phyloP scores from a whole-genome alignment of 2,113 vertebrate species.

The Erpornis zantholeuca region DNA sequence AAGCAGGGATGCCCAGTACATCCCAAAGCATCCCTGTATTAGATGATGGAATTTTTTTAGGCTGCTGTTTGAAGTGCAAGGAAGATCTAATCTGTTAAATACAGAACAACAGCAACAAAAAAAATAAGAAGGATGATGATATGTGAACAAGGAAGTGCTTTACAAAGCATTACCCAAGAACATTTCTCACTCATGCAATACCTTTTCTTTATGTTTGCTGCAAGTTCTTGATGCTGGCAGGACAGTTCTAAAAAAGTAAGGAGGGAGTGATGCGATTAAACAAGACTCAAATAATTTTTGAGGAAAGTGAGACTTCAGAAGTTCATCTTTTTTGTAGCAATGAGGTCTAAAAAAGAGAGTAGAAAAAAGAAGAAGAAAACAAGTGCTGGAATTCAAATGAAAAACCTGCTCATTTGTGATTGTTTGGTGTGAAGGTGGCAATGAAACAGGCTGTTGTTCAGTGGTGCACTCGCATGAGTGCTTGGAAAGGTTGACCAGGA shows the following conservation, averaged over 20 bases:
- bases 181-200: not conserved
- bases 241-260: not conserved
- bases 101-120: not conserved
- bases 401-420: not conserved
- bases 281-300: not conserved
- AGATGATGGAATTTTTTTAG: not conserved
- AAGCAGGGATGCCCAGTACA: not conserved
- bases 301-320: not conserved
- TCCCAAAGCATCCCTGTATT: not conserved
- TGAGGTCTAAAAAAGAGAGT: not conserved
- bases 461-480: fast-evolving
- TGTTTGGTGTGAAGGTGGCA: not conserved
- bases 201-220: not conserved
- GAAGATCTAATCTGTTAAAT: not conserved
- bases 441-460: not conserved
- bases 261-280: not conserved
- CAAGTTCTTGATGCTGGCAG: not conserved
- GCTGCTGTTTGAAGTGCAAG: not conserved
- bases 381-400: not conserved
- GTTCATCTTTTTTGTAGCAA: not conserved
- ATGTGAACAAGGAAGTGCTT: not conserved
- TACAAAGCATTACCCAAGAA: not conserved
- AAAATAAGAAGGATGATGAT: not conserved
- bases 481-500: fast-evolving
- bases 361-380: not conserved